Percentiles rank a stretch among this genome's conserved stretches.
Conservation (phyloP, 2,113 vertebrate genomes). For the Spizaetus ornatus region DNA sequence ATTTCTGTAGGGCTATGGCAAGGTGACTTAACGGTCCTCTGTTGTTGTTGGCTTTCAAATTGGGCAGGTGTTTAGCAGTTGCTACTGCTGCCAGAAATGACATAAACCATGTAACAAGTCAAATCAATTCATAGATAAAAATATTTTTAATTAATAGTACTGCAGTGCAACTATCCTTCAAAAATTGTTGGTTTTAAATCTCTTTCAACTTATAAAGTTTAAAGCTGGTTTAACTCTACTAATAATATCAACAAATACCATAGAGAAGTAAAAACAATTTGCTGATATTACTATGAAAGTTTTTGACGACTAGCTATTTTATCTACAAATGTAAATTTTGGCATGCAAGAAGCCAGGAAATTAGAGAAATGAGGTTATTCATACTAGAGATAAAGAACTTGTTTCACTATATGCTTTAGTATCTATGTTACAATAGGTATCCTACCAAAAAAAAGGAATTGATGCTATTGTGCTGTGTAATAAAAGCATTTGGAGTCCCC, state of each 20-base stretch:
- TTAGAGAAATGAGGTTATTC: neutral
- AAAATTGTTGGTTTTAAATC: neutral
- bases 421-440: neutral
- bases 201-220: neutral
- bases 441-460: neutral
- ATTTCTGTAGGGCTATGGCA: neutral
- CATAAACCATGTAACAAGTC: neutral
- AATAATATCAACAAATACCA: neutral
- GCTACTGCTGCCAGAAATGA: neutral
- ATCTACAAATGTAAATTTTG: neutral
- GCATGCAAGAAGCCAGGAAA: neutral
- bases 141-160: neutral
- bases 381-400: neutral
- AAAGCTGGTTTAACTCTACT: neutral
- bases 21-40: neutral
- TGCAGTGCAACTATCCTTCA: neutral
- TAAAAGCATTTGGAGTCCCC: neutral
- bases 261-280: neutral
- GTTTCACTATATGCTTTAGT: neutral
- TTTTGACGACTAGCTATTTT: neutral
- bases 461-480: neutral
- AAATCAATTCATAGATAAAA: neutral
- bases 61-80: neutral
- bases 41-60: neutral
- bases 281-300: neutral